A percentile compares a stretch with the other conserved stretches of the same genome.
Evolutionary conservation across 2,888 invertebrate species (phyloP).

Genomic region (Athalia rosae): DNA sequence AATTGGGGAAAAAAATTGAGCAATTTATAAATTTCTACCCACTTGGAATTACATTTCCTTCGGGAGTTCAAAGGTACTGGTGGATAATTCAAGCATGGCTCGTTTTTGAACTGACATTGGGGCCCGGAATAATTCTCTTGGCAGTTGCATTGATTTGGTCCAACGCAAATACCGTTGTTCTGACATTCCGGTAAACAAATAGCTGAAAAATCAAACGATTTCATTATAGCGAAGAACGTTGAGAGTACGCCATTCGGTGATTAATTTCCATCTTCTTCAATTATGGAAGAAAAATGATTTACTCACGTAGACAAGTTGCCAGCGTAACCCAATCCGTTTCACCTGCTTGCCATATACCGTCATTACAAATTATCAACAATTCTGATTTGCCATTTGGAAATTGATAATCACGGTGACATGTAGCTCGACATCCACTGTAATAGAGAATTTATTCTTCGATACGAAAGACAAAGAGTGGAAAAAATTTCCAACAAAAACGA

Average conservation of each 20-base stretch:
- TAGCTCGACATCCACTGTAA: constrained; percentile 75
- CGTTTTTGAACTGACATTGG: constrained; percentile 84
- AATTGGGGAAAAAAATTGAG: not conserved
- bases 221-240: not conserved
- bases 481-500: constrained; percentile 10
- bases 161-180: constrained; percentile 87
- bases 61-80: constrained; percentile 80
- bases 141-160: constrained; percentile 85
- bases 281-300: not conserved
- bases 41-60: constrained; percentile 80
- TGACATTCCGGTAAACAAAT: constrained; percentile 84
- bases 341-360: constrained; percentile 75
- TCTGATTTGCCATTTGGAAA: constrained; percentile 76
- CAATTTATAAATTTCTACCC: constrained; percentile 65
- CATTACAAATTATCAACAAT: constrained; percentile 74
- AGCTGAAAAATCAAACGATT: constrained; percentile 75
- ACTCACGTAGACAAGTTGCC: constrained; percentile 81
- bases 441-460: constrained; percentile 54
- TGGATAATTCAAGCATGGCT: constrained; percentile 82
- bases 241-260: not conserved
- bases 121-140: constrained; percentile 83
- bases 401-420: constrained; percentile 74
- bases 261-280: not conserved
- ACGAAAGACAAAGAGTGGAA: constrained; percentile 58
- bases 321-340: constrained; percentile 73